Evolutionary conservation across 2,797 vertebrate species (phyloP).

Genomic region (Ispidina lecontei): DNA sequence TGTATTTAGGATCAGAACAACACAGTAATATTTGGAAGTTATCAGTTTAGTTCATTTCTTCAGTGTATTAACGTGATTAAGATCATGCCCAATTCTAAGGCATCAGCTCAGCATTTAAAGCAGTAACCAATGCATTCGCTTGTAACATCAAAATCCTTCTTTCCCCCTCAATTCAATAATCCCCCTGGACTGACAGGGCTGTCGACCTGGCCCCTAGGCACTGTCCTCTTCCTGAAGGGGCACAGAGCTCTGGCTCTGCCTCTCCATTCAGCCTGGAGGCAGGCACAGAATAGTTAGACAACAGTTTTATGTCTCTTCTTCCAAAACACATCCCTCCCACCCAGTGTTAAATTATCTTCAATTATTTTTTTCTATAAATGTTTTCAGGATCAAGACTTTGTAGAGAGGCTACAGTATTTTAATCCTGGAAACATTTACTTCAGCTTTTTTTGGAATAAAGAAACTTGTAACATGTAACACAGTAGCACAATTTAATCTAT

Average conservation of each 20-base stretch:
- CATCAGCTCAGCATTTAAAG: neutral
- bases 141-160: neutral
- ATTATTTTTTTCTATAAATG: neutral
- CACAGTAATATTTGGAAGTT: neutral
- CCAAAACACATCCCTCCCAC: neutral
- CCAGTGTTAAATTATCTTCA: neutral
- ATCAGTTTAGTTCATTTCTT: neutral
- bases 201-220: neutral
- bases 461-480: neutral
- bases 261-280: neutral
- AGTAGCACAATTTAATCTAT: neutral
- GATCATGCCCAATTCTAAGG: neutral
- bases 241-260: neutral
- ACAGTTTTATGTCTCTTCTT: neutral
- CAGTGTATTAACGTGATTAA: neutral
- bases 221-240: neutral
- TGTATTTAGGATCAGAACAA: neutral
- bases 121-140: neutral
- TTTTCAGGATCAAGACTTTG: neutral
- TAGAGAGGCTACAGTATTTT: neutral
- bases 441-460: neutral
- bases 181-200: accelerated
- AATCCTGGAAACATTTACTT: neutral
- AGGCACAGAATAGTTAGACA: neutral
- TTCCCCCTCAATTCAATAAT: accelerated